Evolutionary conservation across 2,113 vertebrate genomes (phyloP), one percentile per base, ranked within the genome.

Genomic region (Vireo altiloquus): DNA sequence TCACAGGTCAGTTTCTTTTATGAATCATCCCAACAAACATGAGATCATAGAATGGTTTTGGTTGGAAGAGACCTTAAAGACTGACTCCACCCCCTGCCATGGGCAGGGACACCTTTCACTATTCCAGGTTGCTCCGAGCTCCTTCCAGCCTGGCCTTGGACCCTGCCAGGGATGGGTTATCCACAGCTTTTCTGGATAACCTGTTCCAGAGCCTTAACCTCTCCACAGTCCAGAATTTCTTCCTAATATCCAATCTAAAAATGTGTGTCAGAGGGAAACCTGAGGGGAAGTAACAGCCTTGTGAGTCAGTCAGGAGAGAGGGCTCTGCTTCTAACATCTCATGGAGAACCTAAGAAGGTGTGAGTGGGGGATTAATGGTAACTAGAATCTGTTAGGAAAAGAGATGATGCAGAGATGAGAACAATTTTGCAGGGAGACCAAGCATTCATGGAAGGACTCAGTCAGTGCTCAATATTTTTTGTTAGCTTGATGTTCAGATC

Each of bases 141-240:
- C 15, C 1, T 0, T 28, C 52, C 19, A 52, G 0, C 18, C 5
- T 14, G 6, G 1, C 15, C 33, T 21, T n/a, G 19, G 2, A 17
- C 52, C 20, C 3, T 66, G 21, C 46, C 60, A 75, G 33, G 28
- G 28, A 21, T 59, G 20, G 27, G 12, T 6, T 6, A 39, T 6
- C 8, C 15, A 52, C 31, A 28, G 3, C 19, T 39, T n/a, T 28
- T n/a, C 33, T 52, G 22, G 33, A 22, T 10, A 44, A 24, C 7
- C 27, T 18, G 11, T 46, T 28, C 33, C 44, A 66, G 42, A 57
- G 37, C 20, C 24, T 59, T 50, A 20, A 23, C 5, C 9, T 27
- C 13, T 33, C 28, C 19, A 33, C 18, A 52, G 33, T 17, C 7
- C 11, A 10, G 23, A 53, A 53, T 25, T 25, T 21, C 35, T 66